phyloP scores from a whole-genome alignment of 2,113 vertebrate species.

The Copsychus sechellarum region DNA sequence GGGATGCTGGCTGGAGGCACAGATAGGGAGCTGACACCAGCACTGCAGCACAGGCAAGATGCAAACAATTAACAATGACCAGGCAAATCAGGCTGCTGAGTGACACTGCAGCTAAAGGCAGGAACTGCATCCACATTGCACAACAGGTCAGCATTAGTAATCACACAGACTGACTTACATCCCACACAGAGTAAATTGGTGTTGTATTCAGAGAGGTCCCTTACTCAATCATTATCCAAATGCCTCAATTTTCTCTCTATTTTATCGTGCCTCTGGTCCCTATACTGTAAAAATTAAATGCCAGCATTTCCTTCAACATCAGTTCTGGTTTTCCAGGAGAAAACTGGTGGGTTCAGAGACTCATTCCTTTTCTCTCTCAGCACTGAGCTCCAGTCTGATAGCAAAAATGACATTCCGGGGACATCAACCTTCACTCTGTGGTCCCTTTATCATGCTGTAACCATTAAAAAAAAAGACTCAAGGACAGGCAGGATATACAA shows the following conservation, averaged over 20 bases:
- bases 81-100: not conserved
- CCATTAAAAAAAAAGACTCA: not conserved
- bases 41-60: not conserved
- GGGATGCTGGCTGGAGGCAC: not conserved
- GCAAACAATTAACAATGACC: accelerated
- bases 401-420: not conserved
- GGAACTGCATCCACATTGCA: not conserved
- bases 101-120: not conserved
- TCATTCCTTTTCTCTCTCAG: not conserved
- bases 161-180: not conserved
- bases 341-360: not conserved
- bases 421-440: not conserved
- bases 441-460: not conserved
- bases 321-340: not conserved
- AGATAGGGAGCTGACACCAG: not conserved
- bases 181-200: not conserved
- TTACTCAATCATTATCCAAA: not conserved
- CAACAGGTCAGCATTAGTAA: not conserved
- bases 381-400: not conserved
- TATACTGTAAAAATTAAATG: not conserved
- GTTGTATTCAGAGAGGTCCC: not conserved
- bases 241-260: not conserved
- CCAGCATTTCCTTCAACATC: not conserved
- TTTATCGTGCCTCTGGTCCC: not conserved
- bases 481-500: not conserved